Conservation (phyloP, 2,113 vertebrate genomes). For the Lepisosteus oculatus region DNA sequence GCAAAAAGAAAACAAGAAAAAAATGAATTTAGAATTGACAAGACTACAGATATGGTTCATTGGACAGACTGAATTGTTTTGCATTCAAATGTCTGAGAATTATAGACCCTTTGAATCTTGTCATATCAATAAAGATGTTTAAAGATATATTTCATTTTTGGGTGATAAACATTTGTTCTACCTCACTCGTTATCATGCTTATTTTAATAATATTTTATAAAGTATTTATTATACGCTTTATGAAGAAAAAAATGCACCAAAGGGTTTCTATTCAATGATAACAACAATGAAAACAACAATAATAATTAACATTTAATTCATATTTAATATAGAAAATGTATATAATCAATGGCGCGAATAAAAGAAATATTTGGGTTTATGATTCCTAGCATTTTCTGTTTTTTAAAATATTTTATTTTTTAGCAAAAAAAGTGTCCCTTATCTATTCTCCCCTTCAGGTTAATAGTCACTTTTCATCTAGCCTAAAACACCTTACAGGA, state of each 20-base stretch:
- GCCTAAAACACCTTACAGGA: conserved; percentile 7
- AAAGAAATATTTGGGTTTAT: no score
- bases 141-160: not conserved
- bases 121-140: not conserved
- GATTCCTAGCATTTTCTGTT: no score
- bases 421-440: not conserved
- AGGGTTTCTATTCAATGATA: no score
- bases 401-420: not conserved
- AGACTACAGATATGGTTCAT: conserved; percentile 1
- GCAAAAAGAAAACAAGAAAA: not conserved
- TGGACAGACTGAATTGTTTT: not conserved
- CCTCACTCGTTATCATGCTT: no score
- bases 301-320: no score
- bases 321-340: no score
- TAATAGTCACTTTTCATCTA: conserved; percentile 15
- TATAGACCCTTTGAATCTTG: not conserved
- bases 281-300: no score
- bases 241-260: no score
- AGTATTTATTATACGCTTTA: no score
- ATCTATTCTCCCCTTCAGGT: conserved; percentile 12
- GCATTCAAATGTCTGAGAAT: not conserved
- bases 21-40: not conserved
- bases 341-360: no score
- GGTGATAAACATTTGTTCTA: no score
- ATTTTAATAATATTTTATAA: no score